These are phyloP conservation scores for Glaucomys volans DNA, from an alignment of 2,113 vertebrate genomes.

Conservation along the genomic window DNA sequence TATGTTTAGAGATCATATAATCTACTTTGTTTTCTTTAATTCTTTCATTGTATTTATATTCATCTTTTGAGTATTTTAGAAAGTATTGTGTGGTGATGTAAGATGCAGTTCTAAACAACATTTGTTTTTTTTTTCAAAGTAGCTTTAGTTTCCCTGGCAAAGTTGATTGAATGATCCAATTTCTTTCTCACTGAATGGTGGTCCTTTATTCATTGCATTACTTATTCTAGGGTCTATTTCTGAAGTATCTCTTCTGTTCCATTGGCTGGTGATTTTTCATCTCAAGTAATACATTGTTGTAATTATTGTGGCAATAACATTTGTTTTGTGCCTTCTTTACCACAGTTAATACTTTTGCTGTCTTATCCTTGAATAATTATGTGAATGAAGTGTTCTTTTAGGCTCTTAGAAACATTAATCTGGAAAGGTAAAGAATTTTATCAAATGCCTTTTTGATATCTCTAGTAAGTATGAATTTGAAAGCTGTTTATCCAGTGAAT, in stretches of 20 bases:
- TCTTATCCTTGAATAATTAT: conserved; percentile 39
- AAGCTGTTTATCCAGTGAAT: conserved; percentile 60
- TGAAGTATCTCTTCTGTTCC: not conserved
- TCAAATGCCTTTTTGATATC: conserved; percentile 19
- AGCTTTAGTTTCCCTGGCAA: not conserved
- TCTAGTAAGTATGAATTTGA: conserved; percentile 35
- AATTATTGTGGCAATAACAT: not conserved
- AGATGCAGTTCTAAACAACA: not conserved
- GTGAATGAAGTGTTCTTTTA: conserved; percentile 21
- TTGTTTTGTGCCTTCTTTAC: not conserved
- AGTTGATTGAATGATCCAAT: not conserved
- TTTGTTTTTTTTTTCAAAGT: not conserved
- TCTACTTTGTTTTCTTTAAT: not conserved
- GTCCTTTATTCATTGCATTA: not conserved
- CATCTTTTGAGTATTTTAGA: not conserved
- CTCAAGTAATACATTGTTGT: not conserved
- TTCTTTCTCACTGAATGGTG: not conserved
- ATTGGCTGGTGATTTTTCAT: not conserved
- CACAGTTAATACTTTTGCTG: not conserved
- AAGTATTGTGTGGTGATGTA: not conserved
- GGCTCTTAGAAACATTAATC: conserved; percentile 19
- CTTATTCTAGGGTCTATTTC: not conserved
- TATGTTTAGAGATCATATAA: not conserved
- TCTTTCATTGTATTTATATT: not conserved
- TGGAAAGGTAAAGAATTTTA: not conserved